These are phyloP conservation scores for Gymnocephalus cernua DNA, from an alignment of 2,113 vertebrate species.

Conservation along the genomic window DNA sequence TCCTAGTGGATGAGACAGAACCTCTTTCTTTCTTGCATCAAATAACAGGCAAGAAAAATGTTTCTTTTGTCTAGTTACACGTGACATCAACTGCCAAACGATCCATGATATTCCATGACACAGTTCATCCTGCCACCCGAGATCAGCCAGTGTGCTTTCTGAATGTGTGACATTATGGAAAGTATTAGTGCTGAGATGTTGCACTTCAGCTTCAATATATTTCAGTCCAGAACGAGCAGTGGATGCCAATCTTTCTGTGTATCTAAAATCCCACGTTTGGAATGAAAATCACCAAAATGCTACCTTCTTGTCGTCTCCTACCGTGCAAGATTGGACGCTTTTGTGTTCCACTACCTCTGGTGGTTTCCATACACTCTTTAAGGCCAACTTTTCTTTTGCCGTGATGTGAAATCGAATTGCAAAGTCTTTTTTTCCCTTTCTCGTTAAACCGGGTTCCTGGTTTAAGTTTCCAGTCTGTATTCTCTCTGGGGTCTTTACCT, in stretches of 20 bases:
- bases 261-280: conserved; percentile 36
- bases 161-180: conserved; percentile 65
- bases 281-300: conserved; percentile 23
- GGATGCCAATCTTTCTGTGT: conserved; percentile 33
- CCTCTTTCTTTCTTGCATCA: conserved; percentile 8
- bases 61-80: conserved; percentile 36
- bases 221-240: conserved; percentile 24
- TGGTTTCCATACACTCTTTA: conserved; percentile 50
- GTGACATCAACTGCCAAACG: conserved; percentile 57
- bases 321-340: conserved; percentile 28
- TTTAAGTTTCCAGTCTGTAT: conserved; percentile 77
- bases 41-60: conserved; percentile 36
- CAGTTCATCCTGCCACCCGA: conserved; percentile 45
- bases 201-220: conserved; percentile 44
- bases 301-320: not conserved
- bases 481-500: conserved; percentile 75
- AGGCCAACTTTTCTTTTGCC: conserved; percentile 35
- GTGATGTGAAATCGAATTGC: conserved; percentile 63
- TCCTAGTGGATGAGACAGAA: conserved; percentile 1
- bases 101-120: conserved; percentile 62
- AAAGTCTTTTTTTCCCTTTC: conserved; percentile 27
- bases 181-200: conserved; percentile 52
- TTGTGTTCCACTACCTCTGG: conserved; percentile 49
- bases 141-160: conserved; percentile 42
- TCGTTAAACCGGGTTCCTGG: conserved; percentile 62